Conservation (phyloP, 2,113 vertebrate species). For the Varanus salvator region DNA sequence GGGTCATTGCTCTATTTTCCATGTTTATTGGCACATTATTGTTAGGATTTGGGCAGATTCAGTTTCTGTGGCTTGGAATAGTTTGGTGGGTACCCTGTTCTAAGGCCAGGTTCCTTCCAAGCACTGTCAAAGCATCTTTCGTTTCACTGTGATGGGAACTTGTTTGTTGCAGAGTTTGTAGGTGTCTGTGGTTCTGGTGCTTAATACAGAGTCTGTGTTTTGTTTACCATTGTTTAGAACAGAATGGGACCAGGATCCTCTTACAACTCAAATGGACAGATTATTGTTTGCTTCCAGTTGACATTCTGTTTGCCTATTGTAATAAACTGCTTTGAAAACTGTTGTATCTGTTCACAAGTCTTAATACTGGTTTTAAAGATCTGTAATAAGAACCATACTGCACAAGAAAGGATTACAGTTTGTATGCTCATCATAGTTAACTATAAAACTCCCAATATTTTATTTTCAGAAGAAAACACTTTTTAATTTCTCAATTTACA, state of each 20-base stretch:
- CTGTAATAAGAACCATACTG: not conserved
- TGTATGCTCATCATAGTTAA: not conserved
- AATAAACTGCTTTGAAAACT: constrained; percentile 1
- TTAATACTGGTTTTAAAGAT: not conserved
- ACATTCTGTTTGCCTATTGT: not conserved
- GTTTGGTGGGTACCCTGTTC: no score
- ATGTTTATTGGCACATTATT: no score
- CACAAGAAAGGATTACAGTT: constrained; percentile 1
- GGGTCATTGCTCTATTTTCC: no score
- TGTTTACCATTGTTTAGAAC: not conserved
- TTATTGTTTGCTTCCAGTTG: constrained; percentile 1
- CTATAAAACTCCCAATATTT: not conserved
- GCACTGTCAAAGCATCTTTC: no score
- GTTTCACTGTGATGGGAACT: not conserved
- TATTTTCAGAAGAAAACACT: not conserved
- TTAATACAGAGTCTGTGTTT: no score
- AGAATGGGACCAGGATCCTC: not conserved
- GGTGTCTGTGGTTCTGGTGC: not conserved
- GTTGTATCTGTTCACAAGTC: constrained; percentile 15
- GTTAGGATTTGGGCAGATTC: no score
- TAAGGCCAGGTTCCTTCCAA: no score
- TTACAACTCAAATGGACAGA: not conserved
- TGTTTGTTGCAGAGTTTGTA: not conserved
- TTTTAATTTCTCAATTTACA: not conserved
- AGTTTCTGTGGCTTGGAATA: no score